phyloP scores from a whole-genome alignment of 2,888 invertebrate species.

The Autographa gamma region DNA sequence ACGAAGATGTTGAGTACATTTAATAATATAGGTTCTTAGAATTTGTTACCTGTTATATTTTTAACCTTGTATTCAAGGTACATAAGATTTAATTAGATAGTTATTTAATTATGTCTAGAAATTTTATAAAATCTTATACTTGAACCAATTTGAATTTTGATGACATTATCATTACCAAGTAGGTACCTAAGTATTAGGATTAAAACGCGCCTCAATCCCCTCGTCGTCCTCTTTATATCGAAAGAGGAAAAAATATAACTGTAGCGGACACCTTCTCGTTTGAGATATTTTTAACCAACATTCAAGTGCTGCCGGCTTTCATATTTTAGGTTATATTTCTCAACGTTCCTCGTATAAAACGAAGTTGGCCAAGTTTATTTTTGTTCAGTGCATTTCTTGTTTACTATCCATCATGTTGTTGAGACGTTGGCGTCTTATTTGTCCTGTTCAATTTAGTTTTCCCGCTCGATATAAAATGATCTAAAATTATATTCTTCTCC shows the following conservation, averaged over 20 bases:
- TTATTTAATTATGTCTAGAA: no score
- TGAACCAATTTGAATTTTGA: background rate
- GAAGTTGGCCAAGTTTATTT: slow-evolving; percentile 79
- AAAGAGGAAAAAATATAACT: slow-evolving; percentile 33
- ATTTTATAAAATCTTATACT: background rate
- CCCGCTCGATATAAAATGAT: slow-evolving; percentile 61
- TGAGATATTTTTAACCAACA: slow-evolving; percentile 73
- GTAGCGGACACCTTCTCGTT: slow-evolving; percentile 48
- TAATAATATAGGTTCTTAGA: background rate
- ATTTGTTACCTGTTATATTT: background rate
- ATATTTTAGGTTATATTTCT: slow-evolving; percentile 72
- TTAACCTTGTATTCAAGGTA: no score
- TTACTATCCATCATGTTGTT: slow-evolving; percentile 82
- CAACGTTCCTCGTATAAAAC: slow-evolving; percentile 70
- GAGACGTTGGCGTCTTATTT: slow-evolving; percentile 72
- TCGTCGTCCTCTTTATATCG: slow-evolving; percentile 29
- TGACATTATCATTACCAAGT: background rate
- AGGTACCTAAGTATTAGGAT: slow-evolving; percentile 8
- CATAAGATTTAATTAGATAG: no score
- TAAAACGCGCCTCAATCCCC: slow-evolving; percentile 29
- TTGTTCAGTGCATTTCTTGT: slow-evolving; percentile 79
- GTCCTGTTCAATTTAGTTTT: slow-evolving; percentile 74
- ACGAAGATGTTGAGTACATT: background rate
- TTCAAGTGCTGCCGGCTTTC: slow-evolving; percentile 68
- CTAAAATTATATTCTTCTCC: slow-evolving; percentile 43